Evolutionary conservation across 2,888 invertebrate species (phyloP), one percentile per base, ranked within the genome.

Genomic region (Dasysyrphus tricinctus): DNA sequence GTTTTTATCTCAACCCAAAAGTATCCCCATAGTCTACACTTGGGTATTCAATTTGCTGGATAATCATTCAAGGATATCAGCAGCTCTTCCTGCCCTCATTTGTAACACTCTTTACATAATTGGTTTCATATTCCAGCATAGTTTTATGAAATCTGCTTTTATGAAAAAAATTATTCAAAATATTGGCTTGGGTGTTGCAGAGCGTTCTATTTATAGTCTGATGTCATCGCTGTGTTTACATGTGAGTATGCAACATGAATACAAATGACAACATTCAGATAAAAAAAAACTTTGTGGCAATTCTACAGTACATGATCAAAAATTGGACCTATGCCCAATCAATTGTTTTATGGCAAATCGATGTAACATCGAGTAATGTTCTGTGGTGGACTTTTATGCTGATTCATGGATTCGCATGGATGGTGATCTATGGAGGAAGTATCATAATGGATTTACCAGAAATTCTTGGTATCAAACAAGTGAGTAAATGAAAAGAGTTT

Each of bases 381-480:
- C 87, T 93, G 0, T 94, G 93, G 93, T 93, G 93, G 91, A 80
- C 92, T 1, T 94, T 94, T 89, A 90, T 92, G 8, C 88, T 92
- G 7, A 89, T 93, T 16, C 95, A 95, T 89, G 88, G 91, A 0
- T 87, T 94, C 39, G 93, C 93, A 12, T 95, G 95, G 95, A 90
- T 92, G 32, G 90, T 94, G 5, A 94, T 95, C 81, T 95, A 94
- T 88, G 93, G 94, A 29, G 95, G 95, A 9, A 94, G 94, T 88
- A 91, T 95, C 57, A 94, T 94, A 89, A 94, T 95, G 93, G 95
- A 95, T 89, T 92, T 95, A 29, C 93, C 94, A 0, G 95, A 95
- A 89, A 90, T 95, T 5, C 89, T 94, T 34, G 95, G 95, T 5
- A 90, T 95, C 6, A 95, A 95, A 89, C 95, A 95, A 90, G 93